Evolutionary conservation across 2,888 invertebrate genomes (phyloP), one percentile per base, ranked within the genome.

Genomic region (Idaea dimidiata): DNA sequence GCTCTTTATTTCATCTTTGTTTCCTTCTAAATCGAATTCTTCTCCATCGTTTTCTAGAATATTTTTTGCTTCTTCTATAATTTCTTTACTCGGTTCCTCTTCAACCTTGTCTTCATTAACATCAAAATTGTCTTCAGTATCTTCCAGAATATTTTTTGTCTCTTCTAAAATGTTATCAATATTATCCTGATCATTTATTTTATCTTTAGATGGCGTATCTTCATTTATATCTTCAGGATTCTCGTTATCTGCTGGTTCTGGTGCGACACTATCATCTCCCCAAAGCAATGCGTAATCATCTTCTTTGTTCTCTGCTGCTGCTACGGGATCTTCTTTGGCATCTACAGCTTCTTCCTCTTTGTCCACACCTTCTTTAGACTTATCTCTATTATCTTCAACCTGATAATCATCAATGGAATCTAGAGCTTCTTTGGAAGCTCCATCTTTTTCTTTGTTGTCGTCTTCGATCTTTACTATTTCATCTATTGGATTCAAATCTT

Each of bases 351-450:
- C 65, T 6, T 66, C 67, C 16, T 59, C 60, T 16, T 67, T 65
- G 6, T 68, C 62, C 6, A 61, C 60, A 18, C 73, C 63, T 17
- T 74, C 71, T 0, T 62, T 67, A 59, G 57, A 59, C 59, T 68
- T 67, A 24, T 78, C 69, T 62, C 88, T 79, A 54, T 87, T 88
- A 43, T 89, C 89, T 77, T 89, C 89, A 24, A 83, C 70, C 60
- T 82, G 85, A 61, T 88, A 88, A 67, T 87, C 87, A 55, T 71
- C 67, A 7, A 77, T 66, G 33, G 63, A 66, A 17, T 73, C 70
- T 5, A 68, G 62, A 17, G 62, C 61, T 0, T 72, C 65, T 1
- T 60, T 63, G 16, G 66, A 61, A 32, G 58, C 31, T 18, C 66
- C 67, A 14, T 62, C 59, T 55, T 66, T 63, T 16, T 66, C 66